Percentiles rank a stretch among this genome's conserved stretches.
Conservation (phyloP, 2,888 invertebrate genomes). For the Invenusta paracnida region DNA sequence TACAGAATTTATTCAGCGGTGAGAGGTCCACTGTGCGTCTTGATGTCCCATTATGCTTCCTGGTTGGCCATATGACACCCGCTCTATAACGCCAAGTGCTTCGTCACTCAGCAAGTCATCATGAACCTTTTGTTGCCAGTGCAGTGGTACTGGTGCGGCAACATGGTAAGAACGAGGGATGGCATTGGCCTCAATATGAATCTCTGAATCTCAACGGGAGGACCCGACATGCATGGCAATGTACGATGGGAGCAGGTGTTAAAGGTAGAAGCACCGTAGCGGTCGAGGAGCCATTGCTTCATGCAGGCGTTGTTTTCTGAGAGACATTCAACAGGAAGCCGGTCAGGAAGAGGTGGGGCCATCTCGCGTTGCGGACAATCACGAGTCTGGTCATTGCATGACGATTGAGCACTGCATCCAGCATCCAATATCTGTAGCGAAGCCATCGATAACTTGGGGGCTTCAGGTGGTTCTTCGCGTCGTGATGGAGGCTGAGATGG, state of each 20-base stretch:
- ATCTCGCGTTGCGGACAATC: neutral
- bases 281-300: neutral
- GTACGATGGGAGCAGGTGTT: neutral
- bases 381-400: neutral
- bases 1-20: neutral
- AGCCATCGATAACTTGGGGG: too few species aligned
- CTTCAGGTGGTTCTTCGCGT: too few species aligned
- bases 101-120: neutral
- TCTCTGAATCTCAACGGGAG: neutral
- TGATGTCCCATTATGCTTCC: neutral
- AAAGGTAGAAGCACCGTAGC: neutral
- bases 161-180: neutral
- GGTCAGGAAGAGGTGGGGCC: neutral
- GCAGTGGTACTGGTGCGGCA: neutral
- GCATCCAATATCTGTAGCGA: too few species aligned
- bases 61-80: neutral
- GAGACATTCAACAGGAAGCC: neutral
- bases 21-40: neutral
- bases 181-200: neutral
- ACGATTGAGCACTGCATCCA: neutral
- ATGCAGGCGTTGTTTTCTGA: neutral
- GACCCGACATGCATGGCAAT: neutral
- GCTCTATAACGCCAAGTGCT: conserved; percentile 16
- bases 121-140: neutral
- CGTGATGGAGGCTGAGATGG: too few species aligned